Conservation (phyloP, 2,797 vertebrate species). For the Pteropus rufus region DNA sequence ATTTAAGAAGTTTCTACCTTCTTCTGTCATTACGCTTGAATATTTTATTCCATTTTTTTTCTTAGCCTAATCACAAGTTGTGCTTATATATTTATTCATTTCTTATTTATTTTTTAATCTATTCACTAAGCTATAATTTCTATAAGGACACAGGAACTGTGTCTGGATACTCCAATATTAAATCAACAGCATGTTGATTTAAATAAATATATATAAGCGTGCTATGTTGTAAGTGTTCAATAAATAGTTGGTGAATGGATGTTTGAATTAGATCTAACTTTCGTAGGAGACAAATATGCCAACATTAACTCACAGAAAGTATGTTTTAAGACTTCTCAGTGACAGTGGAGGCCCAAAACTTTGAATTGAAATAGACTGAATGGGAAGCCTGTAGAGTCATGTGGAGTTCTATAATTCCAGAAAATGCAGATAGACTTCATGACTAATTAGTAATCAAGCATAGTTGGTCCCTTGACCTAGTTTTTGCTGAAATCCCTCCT, state of each 20-base stretch:
- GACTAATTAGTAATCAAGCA: conserved; percentile 39
- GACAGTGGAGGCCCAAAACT: neutral
- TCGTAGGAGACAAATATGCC: neutral
- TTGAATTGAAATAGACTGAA: conserved; percentile 3
- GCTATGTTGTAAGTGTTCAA: neutral
- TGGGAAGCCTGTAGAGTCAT: neutral
- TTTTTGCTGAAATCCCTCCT: conserved; percentile 56
- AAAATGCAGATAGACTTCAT: neutral
- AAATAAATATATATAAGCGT: neutral
- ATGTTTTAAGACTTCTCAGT: neutral
- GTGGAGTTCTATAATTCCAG: conserved; percentile 7
- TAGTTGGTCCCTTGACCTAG: conserved; percentile 40
- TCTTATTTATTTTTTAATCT: neutral
- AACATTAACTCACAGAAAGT: neutral
- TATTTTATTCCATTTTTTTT: neutral
- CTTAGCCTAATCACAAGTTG: neutral
- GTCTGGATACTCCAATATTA: neutral
- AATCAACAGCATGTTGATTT: conserved; percentile 18
- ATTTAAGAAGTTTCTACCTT: neutral
- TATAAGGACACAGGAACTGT: neutral
- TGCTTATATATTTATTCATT: neutral
- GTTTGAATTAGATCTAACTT: neutral
- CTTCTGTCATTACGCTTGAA: neutral
- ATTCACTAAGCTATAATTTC: neutral
- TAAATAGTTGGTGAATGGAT: neutral